Evolutionary conservation across 2,113 vertebrate species (phyloP).

Genomic region (Morone saxatilis): DNA sequence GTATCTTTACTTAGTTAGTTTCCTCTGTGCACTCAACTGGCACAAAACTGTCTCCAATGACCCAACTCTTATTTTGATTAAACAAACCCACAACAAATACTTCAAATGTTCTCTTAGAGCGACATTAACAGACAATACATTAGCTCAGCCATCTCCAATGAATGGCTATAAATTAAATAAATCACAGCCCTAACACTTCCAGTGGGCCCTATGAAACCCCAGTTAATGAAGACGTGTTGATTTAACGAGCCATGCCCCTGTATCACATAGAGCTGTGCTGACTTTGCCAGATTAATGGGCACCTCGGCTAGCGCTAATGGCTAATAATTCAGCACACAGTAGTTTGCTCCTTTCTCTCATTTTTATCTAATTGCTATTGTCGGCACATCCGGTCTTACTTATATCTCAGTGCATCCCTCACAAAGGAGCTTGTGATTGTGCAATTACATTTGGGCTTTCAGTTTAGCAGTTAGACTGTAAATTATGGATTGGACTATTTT

Average conservation of each 20-base stretch:
- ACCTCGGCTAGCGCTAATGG: constrained; percentile 43
- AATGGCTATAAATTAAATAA: constrained; percentile 28
- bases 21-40: neutral
- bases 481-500: neutral
- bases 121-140: constrained; percentile 13
- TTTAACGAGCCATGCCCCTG: constrained; percentile 57
- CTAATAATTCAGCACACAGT: constrained; percentile 61
- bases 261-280: constrained; percentile 27
- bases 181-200: constrained; percentile 35
- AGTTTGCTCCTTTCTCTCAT: constrained; percentile 39
- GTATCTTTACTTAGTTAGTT: neutral
- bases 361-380: constrained; percentile 27
- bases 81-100: neutral
- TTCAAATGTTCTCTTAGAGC: neutral
- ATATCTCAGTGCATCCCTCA: constrained; percentile 35
- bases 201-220: constrained; percentile 29
- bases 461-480: constrained; percentile 2
- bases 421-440: neutral
- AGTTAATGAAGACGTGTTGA: constrained; percentile 65
- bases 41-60: neutral
- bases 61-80: constrained; percentile 32
- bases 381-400: neutral
- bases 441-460: constrained; percentile 11
- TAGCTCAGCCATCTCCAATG: neutral
- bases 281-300: constrained; percentile 65